Evolutionary conservation across 2,888 invertebrate genomes (phyloP), one percentile per base, ranked within the genome.

Genomic region (Ptychoptera contaminata): DNA sequence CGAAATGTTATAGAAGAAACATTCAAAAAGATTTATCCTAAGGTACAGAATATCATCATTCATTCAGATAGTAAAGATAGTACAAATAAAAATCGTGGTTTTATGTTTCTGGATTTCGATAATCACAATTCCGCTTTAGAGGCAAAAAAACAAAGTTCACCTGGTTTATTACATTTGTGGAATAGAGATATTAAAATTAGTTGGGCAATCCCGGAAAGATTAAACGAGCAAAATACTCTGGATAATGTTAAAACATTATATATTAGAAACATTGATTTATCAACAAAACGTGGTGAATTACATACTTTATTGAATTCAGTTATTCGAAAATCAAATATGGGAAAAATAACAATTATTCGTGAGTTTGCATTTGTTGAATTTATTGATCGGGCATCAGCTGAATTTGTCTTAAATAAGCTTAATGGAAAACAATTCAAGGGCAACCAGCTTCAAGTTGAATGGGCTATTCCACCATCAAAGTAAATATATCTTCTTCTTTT

Each of bases 351-450:
- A 0, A 55, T 56, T 46, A 54, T 55, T 2, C 50, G 56, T 1
- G 56, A 57, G 7, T 57, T 56, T 12, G 58, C 57, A 0, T 59
- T 58, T 44, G 52, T 58, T 12, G 57, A 58, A 40, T 58, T 59
- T 34, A 52, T 52, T 8, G 51, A 53, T 0, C 53, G 56, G 2
- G 48, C 54, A 40, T 51, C 55, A 0, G 59, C 59, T 1, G 56
- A 58, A 39, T 50, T 37, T 1, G 53, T 53, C n/a, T 44, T 58
- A 9, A 48, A 52, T 10, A 50, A 51, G 23, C 23, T 42, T 42
- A 37, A 55, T 57, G 10, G 56, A 54, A 42, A 43, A 3, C 36
- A 47, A 6, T 35, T 58, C 1, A 47, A 50, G 12, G 55, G 54
- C 2, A 52, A 53, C 12, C 47, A 50, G 2, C 49, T 59, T 12